Base-by-base conservation (phyloP, 2,888 invertebrate genomes). In the Glyphotaelius pellucidus region DNA sequence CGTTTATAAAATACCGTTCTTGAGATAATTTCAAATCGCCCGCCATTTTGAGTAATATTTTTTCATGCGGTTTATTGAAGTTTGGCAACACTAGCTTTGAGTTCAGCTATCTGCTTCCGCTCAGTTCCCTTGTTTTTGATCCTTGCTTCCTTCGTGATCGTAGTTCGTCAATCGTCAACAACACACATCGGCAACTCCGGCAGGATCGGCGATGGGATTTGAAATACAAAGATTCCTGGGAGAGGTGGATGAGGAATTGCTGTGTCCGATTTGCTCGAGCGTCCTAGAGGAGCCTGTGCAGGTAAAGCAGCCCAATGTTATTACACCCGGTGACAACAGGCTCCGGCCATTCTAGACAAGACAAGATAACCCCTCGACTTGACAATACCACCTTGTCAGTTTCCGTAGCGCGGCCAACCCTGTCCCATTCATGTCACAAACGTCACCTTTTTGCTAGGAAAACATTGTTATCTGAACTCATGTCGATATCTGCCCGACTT, bases 261-360 rank as follows among this genome's bases (percentile, higher is more conserved):
- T 99, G 94, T 99, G 99, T 95, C 98, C 99, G 94, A 99, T 99
- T 95, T 99, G 99, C 96, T 98, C 99, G 93, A 98, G 98, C 94
- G 99, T 99, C 93, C 96, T 99, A 91, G 99, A 99, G 95, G 99
- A 99, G 95, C 99, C 99, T 85, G 96, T 99, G 93, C 99, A 99
- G 98, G 99, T 98, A 93, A 91, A 90, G 86, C 25, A 67, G 25
- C 67, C 90, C 90, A 87, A 79, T 88, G 86, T 86, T 87, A 52
- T 88, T 88, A 88, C 67, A 88, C 42, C 47, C 81, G 83, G 83
- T 83, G 83, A 35, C 35, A 31, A 89, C 32, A 67, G 52, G 9
- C 52, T 67, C 80, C 25, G 35, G 11, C 83, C 83, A 35, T 83
- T 83, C 83, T 35, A 83, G 35, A 32, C 32, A 83, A 35, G 19